Evolutionary conservation across 2,113 vertebrate species (phyloP), one percentile per base, ranked within the genome.

Genomic region (Burhinus bistriatus): DNA sequence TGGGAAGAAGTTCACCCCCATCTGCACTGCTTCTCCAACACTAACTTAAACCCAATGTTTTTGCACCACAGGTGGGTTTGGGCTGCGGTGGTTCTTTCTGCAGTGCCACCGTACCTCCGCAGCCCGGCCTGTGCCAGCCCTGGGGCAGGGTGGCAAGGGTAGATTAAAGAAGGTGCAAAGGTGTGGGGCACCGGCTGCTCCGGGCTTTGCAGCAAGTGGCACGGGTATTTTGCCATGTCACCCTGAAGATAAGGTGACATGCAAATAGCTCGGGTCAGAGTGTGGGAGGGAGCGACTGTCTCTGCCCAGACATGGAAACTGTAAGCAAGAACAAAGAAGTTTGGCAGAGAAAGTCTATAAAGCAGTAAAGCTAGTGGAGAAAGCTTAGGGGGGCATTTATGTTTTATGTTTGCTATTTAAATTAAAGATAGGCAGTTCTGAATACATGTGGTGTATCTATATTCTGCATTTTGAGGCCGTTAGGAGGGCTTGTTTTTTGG

Each of bases 171-270:
- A 12, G 27, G 21, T 57, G 36, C 51, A 26, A 9, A 58, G 44
- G 34, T 3, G 1, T 5, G 18, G 36, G 58, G 52, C 44, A 19
- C 16, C 0, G 5, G 10, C 8, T 8, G 51, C 77, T 32, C 18
- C 0, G 0, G 42, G 26, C 19, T 11, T 22, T 19, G 36, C 32
- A 51, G 45, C n/a, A 36, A 44, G 68, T 1, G 0, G 15, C 34
- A 32, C 0, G 0, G 9, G 20, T 8, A 1, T 15, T 75, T 29
- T 68, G 54, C 22, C 5, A 0, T 15, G 59, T 47, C 61, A 71
- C 69, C 30, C 81, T 38, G 75, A 44, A 55, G 70, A 10, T 3
- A 64, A 32, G 49, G 68, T 52, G 84, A 61, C 59, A 82, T 11
- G 22, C 36, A 57, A 88, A 65, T 30, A 62, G 30, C 70, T 27